These are phyloP conservation scores for Ametastegia equiseti DNA, from an alignment of 2,888 invertebrate species.

Conservation along the genomic window DNA sequence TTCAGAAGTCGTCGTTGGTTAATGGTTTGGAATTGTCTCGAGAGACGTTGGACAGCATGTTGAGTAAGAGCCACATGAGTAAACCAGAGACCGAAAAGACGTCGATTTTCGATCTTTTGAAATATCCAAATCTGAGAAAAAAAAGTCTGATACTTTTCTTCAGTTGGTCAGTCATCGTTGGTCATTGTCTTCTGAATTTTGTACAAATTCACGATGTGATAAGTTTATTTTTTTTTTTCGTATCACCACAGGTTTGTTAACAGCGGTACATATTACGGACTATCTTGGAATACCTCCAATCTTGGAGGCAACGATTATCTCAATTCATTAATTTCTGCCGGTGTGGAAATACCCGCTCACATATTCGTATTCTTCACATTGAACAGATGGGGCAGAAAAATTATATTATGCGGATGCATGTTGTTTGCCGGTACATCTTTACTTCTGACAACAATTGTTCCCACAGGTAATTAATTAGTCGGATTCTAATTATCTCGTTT, in stretches of 20 bases:
- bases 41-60: constrained; percentile 78
- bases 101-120: constrained; percentile 80
- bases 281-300: constrained; percentile 86
- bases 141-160: constrained; percentile 84
- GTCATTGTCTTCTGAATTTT: neutral
- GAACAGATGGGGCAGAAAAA: constrained; percentile 84
- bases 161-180: constrained; percentile 80
- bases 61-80: constrained; percentile 74
- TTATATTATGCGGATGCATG: constrained; percentile 85
- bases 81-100: constrained; percentile 73
- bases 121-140: constrained; percentile 81
- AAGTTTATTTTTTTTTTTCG: neutral
- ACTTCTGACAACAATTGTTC: constrained; percentile 79
- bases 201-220: neutral
- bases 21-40: constrained; percentile 81
- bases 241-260: constrained; percentile 81
- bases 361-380: constrained; percentile 82
- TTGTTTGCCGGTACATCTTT: constrained; percentile 80
- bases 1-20: constrained; percentile 81
- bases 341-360: constrained; percentile 87
- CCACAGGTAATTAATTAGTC: constrained; percentile 77
- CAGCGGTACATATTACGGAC: constrained; percentile 87
- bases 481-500: neutral
- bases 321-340: constrained; percentile 86
- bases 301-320: constrained; percentile 85